Conservation (phyloP, 2,797 vertebrate genomes). For the Coendou prehensilis region DNA sequence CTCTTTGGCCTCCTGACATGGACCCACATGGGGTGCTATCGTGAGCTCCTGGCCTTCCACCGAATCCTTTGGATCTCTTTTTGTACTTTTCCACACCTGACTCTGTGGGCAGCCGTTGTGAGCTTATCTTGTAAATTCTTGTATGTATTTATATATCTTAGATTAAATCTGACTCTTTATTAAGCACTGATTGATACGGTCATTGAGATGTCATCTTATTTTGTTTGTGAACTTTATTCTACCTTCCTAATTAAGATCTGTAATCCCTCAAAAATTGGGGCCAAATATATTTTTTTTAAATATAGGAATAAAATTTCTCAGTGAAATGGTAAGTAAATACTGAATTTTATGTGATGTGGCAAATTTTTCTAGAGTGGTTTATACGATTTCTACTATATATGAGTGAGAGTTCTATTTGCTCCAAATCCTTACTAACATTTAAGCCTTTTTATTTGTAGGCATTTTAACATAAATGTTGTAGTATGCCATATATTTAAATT, state of each 20-base stretch:
- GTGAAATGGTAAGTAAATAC: not conserved
- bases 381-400: not conserved
- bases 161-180: not conserved
- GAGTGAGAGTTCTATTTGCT: not conserved
- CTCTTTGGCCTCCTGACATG: not conserved
- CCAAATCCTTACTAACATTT: not conserved
- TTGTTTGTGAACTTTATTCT: not conserved
- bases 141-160: not conserved
- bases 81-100: not conserved
- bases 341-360: not conserved
- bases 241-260: not conserved
- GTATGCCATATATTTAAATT: not conserved
- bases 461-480: not conserved
- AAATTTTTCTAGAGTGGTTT: not conserved
- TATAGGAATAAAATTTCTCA: not conserved
- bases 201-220: not conserved
- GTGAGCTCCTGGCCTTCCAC: not conserved
- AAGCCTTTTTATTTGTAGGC: not conserved
- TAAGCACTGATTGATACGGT: not conserved
- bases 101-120: not conserved
- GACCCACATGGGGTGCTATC: no score
- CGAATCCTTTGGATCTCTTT: not conserved
- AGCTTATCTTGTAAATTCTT: not conserved
- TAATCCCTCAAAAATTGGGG: not conserved
- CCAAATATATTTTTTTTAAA: not conserved